Evolutionary conservation across 2,888 invertebrate genomes (phyloP), one percentile per base, ranked within the genome.

Genomic region (Bedellia somnulentella): DNA sequence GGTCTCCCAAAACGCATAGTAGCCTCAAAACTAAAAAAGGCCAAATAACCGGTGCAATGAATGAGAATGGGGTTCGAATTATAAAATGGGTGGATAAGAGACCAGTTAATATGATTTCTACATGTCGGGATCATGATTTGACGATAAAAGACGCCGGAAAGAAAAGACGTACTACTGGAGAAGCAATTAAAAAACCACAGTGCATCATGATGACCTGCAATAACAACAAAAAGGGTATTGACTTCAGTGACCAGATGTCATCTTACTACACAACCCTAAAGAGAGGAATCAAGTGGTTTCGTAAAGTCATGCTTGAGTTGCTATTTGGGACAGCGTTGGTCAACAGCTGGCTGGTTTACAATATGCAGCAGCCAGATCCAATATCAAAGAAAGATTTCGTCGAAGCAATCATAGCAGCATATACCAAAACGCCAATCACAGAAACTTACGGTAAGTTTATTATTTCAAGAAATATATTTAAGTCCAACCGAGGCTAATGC

Each of bases 241-340:
- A 55, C 33, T 31, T 52, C 35, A 43, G 39, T 21, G 51, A 57
- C 32, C 55, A 54, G 35, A 49, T 51, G 46, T 30, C 37, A n/a
- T 25, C 47, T 4, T 47, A 46, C 33, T 18, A 18, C 9, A 6
- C 18, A 6, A 18, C 18, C 5, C 9, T 18, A 18, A 18, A 18
- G 9, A 18, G 51, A 39, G 44, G 46, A 10, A 34, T 54, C 18
- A 18, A 53, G 32, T 57, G 57, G 56, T 52, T 48, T 31, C 46
- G 35, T 35, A 57, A 55, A 35, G 23, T 53, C 23, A 52, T 35
- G 15, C 43, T 53, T 13, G 47, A 57, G 29, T 32, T 55, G 12
- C 27, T 28, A 27, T 18, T 31, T 10, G 24, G 16, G 21, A 47
- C 44, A 4, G 42, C 47, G 13, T 23, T 52, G 9, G 46, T 48